phyloP scores from a whole-genome alignment of 2,113 vertebrate genomes.

The Thunnus thynnus region DNA sequence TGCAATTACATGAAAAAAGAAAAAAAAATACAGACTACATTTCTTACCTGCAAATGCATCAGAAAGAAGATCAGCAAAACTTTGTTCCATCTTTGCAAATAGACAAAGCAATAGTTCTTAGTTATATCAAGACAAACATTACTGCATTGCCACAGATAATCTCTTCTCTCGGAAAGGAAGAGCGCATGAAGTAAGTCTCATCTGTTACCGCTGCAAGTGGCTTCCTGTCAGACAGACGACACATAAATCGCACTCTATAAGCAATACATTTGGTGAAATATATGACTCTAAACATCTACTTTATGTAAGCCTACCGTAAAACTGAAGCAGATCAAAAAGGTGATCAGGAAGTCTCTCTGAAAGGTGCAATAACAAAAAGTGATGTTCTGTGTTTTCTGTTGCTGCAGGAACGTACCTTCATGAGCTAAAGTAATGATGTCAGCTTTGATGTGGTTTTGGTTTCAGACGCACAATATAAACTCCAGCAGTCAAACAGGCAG shows the following conservation, averaged over 20 bases:
- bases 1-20: not conserved
- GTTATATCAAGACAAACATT: slow-evolving; percentile 21
- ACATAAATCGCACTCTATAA: slow-evolving; percentile 8
- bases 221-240: slow-evolving; percentile 75
- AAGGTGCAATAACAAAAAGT: slow-evolving; percentile 17
- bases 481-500: slow-evolving; percentile 34
- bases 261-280: not conserved
- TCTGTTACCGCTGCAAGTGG: slow-evolving; percentile 48
- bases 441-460: slow-evolving; percentile 75
- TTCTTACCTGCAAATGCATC: slow-evolving; percentile 81
- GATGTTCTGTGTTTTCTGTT: slow-evolving; percentile 38
- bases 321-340: not conserved
- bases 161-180: slow-evolving; percentile 51
- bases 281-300: not conserved
- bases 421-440: slow-evolving; percentile 58
- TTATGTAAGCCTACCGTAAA: not conserved
- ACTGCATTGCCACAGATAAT: slow-evolving; percentile 23
- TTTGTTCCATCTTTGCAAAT: slow-evolving; percentile 77
- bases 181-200: slow-evolving; percentile 47
- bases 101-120: slow-evolving; percentile 5
- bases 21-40: not conserved
- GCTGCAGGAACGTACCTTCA: slow-evolving; percentile 44
- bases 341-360: not conserved
- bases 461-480: slow-evolving; percentile 48
- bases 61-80: slow-evolving; percentile 68